phyloP scores from a whole-genome alignment of 2,113 vertebrate species.

The Fukomys damarensis region DNA sequence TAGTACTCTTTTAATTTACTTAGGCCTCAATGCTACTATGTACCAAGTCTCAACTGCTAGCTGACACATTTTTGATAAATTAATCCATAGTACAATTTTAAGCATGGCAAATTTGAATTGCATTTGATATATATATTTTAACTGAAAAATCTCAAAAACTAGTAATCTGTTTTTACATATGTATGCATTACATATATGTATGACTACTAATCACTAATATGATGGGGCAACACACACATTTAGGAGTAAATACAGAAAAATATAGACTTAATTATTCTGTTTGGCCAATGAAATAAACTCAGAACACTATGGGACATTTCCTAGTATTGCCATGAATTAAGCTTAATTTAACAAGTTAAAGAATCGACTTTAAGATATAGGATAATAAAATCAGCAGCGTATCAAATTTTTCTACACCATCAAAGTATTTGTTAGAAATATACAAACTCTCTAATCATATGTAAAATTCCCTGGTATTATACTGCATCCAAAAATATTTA shows the following conservation, averaged over 20 bases:
- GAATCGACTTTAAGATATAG: not conserved
- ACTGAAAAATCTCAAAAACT: not conserved
- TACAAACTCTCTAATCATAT: not conserved
- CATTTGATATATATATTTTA: not conserved
- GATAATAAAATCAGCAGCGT: not conserved
- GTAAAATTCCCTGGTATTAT: not conserved
- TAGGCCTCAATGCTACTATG: not conserved
- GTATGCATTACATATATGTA: not conserved
- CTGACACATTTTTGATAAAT: not conserved
- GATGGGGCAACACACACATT: not conserved
- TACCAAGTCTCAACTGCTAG: not conserved
- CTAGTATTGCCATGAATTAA: not conserved
- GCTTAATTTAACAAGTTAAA: not conserved
- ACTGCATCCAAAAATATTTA: not conserved
- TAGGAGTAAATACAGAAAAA: not conserved
- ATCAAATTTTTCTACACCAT: not conserved
- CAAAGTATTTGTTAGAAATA: constrained; percentile 42
- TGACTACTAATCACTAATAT: not conserved
- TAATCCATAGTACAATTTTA: not conserved
- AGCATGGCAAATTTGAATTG: not conserved
- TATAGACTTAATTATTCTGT: not conserved
- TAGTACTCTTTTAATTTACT: not conserved
- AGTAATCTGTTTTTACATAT: not conserved
- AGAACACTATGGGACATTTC: not conserved
- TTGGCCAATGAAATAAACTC: not conserved